Percentiles rank a stretch among this genome's conserved stretches.
These are phyloP conservation scores for Lagodon rhomboides DNA, from an alignment of 2,797 vertebrate species.

Conservation along the genomic window DNA sequence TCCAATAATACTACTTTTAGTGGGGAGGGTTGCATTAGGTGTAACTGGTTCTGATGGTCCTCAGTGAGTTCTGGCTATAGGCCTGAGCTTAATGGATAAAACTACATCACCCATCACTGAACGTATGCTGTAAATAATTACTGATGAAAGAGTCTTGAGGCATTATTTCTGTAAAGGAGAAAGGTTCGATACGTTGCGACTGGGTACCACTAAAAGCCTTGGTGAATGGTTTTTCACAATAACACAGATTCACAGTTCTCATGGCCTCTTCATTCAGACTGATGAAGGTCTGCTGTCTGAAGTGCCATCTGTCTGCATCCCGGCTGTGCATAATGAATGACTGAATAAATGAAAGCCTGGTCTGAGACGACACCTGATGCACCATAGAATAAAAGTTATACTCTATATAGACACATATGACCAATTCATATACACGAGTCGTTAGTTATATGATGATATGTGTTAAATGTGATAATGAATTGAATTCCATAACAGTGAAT, in stretches of 20 bases:
- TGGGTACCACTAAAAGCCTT: constrained; percentile 40
- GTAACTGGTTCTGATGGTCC: not conserved
- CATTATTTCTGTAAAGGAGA: constrained; percentile 22
- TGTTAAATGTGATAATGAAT: not conserved
- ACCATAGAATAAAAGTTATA: constrained; percentile 28
- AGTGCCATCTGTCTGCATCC: constrained; percentile 59
- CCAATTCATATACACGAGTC: constrained; percentile 1
- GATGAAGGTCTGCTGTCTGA: constrained; percentile 68
- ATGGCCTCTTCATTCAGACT: constrained; percentile 54
- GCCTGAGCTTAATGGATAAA: constrained; percentile 1
- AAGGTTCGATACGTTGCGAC: constrained; percentile 1
- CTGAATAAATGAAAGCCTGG: constrained; percentile 26
- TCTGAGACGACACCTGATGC: constrained; percentile 37
- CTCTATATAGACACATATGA: not conserved
- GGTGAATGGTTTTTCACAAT: constrained; percentile 50
- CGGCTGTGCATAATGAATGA: constrained; percentile 42
- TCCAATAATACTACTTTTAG: not conserved
- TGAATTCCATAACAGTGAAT: not conserved
- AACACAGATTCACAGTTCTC: constrained; percentile 26
- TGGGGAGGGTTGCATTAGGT: not conserved
- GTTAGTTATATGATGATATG: not conserved
- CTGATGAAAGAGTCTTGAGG: constrained; percentile 8
- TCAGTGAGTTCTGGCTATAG: not conserved
- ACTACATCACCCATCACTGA: constrained; percentile 12
- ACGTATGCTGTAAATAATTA: not conserved